Evolutionary conservation across 2,797 vertebrate species (phyloP), one percentile per base, ranked within the genome.

Genomic region (Rhynchonycteris naso): DNA sequence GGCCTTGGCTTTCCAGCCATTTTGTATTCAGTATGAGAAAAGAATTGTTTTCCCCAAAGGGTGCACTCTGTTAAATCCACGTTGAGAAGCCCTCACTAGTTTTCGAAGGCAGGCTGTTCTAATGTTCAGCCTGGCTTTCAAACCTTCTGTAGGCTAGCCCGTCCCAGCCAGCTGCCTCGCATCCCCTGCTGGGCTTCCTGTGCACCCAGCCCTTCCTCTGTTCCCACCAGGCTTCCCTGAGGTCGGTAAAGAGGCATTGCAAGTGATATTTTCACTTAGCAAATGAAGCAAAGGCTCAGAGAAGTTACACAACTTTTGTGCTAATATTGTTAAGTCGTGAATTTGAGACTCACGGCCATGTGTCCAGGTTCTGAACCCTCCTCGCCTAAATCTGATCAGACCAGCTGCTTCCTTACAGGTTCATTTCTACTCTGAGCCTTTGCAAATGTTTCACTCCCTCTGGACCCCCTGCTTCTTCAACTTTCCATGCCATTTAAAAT

Each of bases 11-110:
- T 68, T 18, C 61, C 80, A 65, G 85, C 58, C 58, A 22, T 68
- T 88, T 90, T 72, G 28, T 59, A 16, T 59, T 82, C 81, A 69
- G 22, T 21, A 52, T 33, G 78, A 95, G 74, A 59, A 81, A 90
- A 79, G 52, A 59, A 79, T 47, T 76, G 43, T n/a, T 81, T 90
- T 82, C 26, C 74, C 56, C 13, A 19, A 82, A 88, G 52, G 52
- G 7, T 35, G 33, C 1, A 16, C 47, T 35, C 2, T 50, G 0
- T 19, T 13, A 88, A 2, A 38, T 59, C 56, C 3, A 47, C 16
- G 35, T 81, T 56, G 52, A 50, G 33, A 65, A 30, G 6, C 10
- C 52, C 63, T 74, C 2, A 0, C n/a, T 88, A 65, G 30, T 66
- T 72, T 61, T 54, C 43, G 7, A 43, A 74, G 71, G 58, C 12